Conservation (phyloP, 2,113 vertebrate species). For the Gnathonemus echidnorhynchus region DNA sequence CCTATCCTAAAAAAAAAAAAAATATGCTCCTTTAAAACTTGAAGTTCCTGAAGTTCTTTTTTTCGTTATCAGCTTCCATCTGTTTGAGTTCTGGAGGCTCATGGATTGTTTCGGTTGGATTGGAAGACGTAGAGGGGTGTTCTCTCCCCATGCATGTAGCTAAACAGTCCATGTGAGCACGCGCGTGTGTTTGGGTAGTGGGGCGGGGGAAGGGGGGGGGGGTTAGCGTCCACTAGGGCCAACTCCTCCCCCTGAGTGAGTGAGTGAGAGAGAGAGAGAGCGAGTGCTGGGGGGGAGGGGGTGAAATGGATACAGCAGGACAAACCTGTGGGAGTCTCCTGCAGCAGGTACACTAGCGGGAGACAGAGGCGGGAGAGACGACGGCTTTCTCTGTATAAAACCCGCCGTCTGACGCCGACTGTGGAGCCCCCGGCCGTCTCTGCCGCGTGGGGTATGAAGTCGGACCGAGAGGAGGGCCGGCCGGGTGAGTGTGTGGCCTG, state of each 20-base stretch:
- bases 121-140: not conserved
- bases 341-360: slow-evolving; percentile 46
- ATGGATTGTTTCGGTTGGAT: not conserved
- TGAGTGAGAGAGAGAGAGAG: not conserved
- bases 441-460: slow-evolving; percentile 51
- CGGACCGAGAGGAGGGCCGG: slow-evolving; percentile 59
- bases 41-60: not conserved
- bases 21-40: not conserved
- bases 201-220: slow-evolving; percentile 53
- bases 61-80: not conserved
- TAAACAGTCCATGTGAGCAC: not conserved
- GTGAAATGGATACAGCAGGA: slow-evolving; percentile 37
- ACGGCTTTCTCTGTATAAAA: not conserved
- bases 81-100: not conserved
- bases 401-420: slow-evolving; percentile 23
- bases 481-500: slow-evolving; percentile 54
- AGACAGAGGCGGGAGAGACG: not conserved
- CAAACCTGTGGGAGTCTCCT: slow-evolving; percentile 44
- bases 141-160: not conserved
- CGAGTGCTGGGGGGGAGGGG: slow-evolving; percentile 14
- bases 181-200: slow-evolving; percentile 34
- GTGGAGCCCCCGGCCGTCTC: slow-evolving; percentile 42
- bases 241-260: slow-evolving; percentile 40
- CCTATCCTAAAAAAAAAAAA: not conserved
- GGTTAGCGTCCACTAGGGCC: slow-evolving; percentile 14